Percentiles rank a stretch among this genome's conserved stretches.
These are phyloP conservation scores for Apostichopus californicus DNA, from an alignment of 35 echinoderm and acorn worm genomes.

Conservation along the genomic window DNA sequence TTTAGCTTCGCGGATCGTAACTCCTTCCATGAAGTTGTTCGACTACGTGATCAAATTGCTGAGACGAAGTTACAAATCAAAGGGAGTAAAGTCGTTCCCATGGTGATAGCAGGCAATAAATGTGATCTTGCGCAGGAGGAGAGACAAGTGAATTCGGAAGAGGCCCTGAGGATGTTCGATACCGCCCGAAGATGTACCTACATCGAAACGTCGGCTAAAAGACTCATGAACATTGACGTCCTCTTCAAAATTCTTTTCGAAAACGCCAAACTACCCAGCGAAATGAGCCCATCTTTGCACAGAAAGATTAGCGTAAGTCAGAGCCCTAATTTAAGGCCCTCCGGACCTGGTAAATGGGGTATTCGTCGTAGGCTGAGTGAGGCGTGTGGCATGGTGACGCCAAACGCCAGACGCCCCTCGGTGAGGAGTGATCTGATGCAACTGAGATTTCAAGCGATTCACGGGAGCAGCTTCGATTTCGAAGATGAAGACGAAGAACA, in stretches of 20 bases:
- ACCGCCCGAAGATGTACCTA: constrained; percentile 76
- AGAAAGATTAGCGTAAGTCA: constrained; percentile 88
- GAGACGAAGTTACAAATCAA: constrained; percentile 74
- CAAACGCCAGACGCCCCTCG: constrained; percentile 82
- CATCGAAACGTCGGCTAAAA: constrained; percentile 95
- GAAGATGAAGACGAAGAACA: constrained; percentile 80
- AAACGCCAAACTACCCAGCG: constrained; percentile 90
- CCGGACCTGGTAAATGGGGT: constrained; percentile 66
- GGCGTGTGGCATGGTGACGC: constrained; percentile 89
- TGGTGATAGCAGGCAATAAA: constrained; percentile 98
- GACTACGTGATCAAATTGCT: constrained; percentile 87
- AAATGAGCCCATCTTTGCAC: constrained; percentile 98
- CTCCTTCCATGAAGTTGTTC: constrained; percentile 77
- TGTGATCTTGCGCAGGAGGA: constrained; percentile 66
- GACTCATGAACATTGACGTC: constrained; percentile 85
- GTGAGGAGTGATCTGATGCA: constrained; percentile 92
- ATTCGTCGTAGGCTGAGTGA: constrained; percentile 83
- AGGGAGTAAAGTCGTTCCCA: constrained; percentile 80
- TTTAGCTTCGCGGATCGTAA: constrained; percentile 91
- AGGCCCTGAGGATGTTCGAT: constrained; percentile 71
- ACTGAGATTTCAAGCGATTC: constrained; percentile 66
- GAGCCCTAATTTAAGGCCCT: constrained; percentile 78
- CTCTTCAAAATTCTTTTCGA: constrained; percentile 91
- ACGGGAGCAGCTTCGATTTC: constrained; percentile 80
- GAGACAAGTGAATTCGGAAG: constrained; percentile 80